Evolutionary conservation across 2,797 vertebrate species (phyloP).

Genomic region (Varecia variegata): DNA sequence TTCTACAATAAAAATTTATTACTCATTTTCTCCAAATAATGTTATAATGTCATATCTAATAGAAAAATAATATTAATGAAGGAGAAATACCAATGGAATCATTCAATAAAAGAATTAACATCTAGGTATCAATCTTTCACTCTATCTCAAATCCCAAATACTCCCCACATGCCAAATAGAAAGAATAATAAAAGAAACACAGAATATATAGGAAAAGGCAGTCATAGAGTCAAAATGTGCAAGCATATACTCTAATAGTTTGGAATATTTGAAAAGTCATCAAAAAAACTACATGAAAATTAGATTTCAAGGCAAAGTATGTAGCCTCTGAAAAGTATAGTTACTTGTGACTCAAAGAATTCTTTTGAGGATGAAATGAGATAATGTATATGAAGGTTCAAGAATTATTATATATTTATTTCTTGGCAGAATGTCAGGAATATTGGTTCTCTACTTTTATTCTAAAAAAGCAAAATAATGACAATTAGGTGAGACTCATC

Average conservation of each 20-base stretch:
- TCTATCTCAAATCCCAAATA: not conserved
- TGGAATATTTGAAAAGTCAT: not conserved
- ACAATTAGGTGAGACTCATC: not conserved
- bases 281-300: not conserved
- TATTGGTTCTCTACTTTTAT: not conserved
- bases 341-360: not conserved
- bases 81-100: not conserved
- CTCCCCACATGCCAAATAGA: not conserved
- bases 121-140: too few species aligned
- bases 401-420: not conserved
- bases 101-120: not conserved
- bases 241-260: not conserved
- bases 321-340: not conserved
- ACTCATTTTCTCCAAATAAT: not conserved
- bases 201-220: not conserved
- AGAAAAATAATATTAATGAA: not conserved
- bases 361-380: not conserved
- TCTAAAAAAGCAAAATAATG: conserved; percentile 25
- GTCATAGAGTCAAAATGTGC: not conserved
- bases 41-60: not conserved
- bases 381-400: not conserved
- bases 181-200: not conserved
- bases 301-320: not conserved
- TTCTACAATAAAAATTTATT: not conserved
- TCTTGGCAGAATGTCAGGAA: not conserved